Evolutionary conservation across 2,888 invertebrate genomes (phyloP), one percentile per base, ranked within the genome.

Genomic region (Phlogophora meticulosa): DNA sequence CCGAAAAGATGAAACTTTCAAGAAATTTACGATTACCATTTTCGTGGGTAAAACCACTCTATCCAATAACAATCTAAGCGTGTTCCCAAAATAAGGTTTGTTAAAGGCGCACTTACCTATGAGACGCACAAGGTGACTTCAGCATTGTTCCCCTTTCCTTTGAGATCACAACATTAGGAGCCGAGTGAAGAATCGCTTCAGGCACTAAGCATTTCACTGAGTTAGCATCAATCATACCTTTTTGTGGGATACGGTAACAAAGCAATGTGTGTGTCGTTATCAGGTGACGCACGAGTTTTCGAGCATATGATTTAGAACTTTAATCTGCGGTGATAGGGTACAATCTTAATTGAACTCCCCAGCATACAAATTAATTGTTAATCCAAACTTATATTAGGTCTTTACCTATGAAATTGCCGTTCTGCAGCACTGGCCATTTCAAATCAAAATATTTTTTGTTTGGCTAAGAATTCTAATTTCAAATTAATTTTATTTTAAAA

Each of bases 181-280:
- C 64, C 70, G 72, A 71, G 66, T 74, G 74, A 75, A 70, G 72
- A 77, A 84, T 81, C 74, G 76, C 71, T 78, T 53, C 72, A 75
- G 73, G 72, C 73, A 71, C 66, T 58, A 49, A 68, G 63, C 63
- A 61, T 68, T 60, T 67, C 55, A 56, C 74, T 24, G 72, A 69
- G 43, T 53, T 36, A 32, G 66, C 86, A 85, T 85, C 80, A 84
- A 85, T 85, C 85, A 84, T 85, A 72, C 65, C 66, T 84, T 78
- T 83, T 84, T 85, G 78, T 68, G 65, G 49, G 56, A 64, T 49
- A 69, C 68, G 53, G 56, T 64, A 59, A 81, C 78, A 78, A 78
- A 72, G 68, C 58, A 78, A 43, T 24, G 45, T 51, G 38, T 51
- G 61, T 60, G 65, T 65, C 65, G 36, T 63, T 70, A 72, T 69